These are phyloP conservation scores for Mycetomoellerius zeteki DNA, from an alignment of 1,140 invertebrate genomes.

Conservation along the genomic window DNA sequence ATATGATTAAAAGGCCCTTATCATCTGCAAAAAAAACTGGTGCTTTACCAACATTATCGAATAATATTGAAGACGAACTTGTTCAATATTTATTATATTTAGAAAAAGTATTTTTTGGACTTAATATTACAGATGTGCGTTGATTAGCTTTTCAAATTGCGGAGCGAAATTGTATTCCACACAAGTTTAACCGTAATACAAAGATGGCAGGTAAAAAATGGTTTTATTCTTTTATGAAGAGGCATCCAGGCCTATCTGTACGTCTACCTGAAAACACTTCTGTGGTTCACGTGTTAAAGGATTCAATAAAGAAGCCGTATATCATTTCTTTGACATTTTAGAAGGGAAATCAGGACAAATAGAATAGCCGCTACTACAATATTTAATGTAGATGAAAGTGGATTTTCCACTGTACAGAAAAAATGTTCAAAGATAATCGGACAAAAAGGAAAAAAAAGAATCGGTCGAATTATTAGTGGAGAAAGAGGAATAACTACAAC, in stretches of 20 bases:
- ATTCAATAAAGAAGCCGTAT: neutral
- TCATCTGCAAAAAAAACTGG: neutral
- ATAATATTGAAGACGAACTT: neutral
- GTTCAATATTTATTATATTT: neutral
- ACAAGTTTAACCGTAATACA: neutral
- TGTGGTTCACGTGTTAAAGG: neutral
- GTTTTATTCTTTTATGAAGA: neutral
- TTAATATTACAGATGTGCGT: neutral
- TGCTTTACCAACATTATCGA: neutral
- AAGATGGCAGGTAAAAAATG: neutral
- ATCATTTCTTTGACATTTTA: neutral
- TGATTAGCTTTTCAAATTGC: constrained; percentile 1
- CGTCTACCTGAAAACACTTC: neutral
- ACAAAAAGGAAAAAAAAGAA: constrained; percentile 3
- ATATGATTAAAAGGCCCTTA: neutral
- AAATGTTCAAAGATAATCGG: neutral
- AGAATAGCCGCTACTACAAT: neutral
- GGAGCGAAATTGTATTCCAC: neutral
- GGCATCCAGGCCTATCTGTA: neutral
- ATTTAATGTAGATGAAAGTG: neutral
- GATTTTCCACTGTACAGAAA: neutral
- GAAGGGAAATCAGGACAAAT: neutral
- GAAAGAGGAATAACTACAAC: neutral
- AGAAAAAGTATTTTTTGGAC: neutral
- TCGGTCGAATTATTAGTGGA: neutral